Percentiles rank a stretch among this genome's conserved stretches.
phyloP scores from a whole-genome alignment of 2,797 vertebrate genomes.

The Orestias chungarensis region DNA sequence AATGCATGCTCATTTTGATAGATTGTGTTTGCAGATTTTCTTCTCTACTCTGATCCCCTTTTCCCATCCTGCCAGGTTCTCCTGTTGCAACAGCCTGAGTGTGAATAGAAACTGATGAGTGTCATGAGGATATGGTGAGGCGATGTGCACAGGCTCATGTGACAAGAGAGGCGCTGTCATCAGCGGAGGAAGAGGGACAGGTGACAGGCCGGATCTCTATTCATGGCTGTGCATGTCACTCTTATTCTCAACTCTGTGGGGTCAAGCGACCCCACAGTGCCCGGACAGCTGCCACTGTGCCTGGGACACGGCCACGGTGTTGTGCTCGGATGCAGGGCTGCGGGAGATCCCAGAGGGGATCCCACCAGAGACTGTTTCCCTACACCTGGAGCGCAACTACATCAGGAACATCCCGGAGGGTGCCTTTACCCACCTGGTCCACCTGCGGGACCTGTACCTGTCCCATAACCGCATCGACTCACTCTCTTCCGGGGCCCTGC shows the following conservation, averaged over 20 bases:
- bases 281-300: slow-evolving; percentile 74
- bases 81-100: slow-evolving; percentile 20
- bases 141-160: slow-evolving; percentile 72
- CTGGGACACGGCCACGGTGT: slow-evolving; percentile 76
- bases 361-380: slow-evolving; percentile 75
- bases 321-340: slow-evolving; percentile 76
- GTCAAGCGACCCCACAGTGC: slow-evolving; percentile 45
- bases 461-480: slow-evolving; percentile 83
- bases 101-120: slow-evolving; percentile 53
- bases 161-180: slow-evolving; percentile 59
- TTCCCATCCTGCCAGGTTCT: slow-evolving; percentile 48
- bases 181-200: slow-evolving; percentile 26
- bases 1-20: slow-evolving; percentile 37
- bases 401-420: slow-evolving; percentile 77
- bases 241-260: slow-evolving; percentile 60
- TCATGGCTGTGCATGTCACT: slow-evolving; percentile 55
- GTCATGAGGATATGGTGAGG: slow-evolving; percentile 76
- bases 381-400: slow-evolving; percentile 82
- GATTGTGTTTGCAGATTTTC: slow-evolving; percentile 28
- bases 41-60: slow-evolving; percentile 39
- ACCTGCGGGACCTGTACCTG: slow-evolving; percentile 80
- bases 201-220: slow-evolving; percentile 36
- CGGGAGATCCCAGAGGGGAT: slow-evolving; percentile 79
- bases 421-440: slow-evolving; percentile 75
- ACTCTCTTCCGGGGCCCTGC: slow-evolving; percentile 75